These are phyloP conservation scores for Sturnira hondurensis DNA, from an alignment of 2,113 vertebrate species.

Conservation along the genomic window DNA sequence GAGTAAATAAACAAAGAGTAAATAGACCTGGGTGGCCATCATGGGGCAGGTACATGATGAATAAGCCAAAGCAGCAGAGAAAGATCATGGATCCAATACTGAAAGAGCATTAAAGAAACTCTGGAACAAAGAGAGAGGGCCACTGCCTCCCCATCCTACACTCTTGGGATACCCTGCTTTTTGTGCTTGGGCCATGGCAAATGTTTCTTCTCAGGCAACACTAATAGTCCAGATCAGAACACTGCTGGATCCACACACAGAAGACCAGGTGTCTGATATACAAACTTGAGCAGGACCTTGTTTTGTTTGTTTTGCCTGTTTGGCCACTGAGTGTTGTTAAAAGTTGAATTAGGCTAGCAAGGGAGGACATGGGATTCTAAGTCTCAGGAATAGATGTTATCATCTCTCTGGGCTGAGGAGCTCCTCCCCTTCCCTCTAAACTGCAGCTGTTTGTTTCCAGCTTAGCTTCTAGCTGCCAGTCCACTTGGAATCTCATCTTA, in stretches of 20 bases:
- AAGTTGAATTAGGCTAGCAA: not conserved
- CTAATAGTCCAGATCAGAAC: not conserved
- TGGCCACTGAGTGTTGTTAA: not conserved
- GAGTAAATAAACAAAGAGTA: not conserved
- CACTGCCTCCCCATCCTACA: not conserved
- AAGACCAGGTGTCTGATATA: not conserved
- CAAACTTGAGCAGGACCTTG: not conserved
- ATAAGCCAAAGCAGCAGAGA: not conserved
- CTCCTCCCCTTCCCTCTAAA: not conserved
- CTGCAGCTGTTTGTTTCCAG: not conserved
- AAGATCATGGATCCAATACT: accelerated
- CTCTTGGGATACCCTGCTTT: not conserved
- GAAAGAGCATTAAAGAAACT: not conserved
- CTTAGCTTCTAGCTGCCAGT: not conserved
- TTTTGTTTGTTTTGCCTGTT: not conserved
- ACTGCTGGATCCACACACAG: not conserved
- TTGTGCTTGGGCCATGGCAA: not conserved
- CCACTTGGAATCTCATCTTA: not conserved
- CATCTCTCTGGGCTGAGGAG: not conserved
- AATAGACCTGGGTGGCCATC: not conserved
- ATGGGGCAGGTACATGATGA: not conserved
- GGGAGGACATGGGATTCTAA: not conserved
- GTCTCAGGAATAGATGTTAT: not conserved
- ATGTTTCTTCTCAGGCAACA: not conserved
- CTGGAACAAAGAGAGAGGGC: not conserved